Conservation (phyloP, 2,113 vertebrate genomes). For the Trochalopteron elliotii region DNA sequence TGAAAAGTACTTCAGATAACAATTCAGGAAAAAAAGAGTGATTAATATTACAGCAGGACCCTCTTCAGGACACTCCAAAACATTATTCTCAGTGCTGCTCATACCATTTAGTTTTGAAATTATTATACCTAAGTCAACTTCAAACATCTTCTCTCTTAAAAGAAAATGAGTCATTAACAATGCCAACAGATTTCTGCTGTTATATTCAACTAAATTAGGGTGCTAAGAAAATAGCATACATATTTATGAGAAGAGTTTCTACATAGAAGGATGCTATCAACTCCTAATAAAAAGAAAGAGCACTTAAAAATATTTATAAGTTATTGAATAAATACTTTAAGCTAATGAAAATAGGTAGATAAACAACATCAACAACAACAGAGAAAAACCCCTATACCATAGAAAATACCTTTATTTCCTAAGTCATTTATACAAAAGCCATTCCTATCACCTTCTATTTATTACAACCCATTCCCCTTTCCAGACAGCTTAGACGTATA, state of each 20-base stretch:
- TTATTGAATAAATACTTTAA: not conserved
- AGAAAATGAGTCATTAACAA: conserved; percentile 40
- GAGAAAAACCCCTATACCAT: not conserved
- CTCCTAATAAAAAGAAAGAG: not conserved
- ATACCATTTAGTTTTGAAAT: conserved; percentile 11
- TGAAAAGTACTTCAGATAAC: not conserved
- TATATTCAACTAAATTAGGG: not conserved
- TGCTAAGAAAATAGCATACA: not conserved
- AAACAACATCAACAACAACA: not conserved
- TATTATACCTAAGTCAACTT: conserved; percentile 1
- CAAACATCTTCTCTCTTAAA: conserved; percentile 14
- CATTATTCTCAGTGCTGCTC: not conserved
- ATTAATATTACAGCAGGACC: not conserved
- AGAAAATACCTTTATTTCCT: not conserved
- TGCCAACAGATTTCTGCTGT: not conserved
- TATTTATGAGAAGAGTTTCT: conserved; percentile 24
- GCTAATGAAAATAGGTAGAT: not conserved
- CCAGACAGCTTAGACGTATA: not conserved
- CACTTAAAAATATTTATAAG: not conserved
- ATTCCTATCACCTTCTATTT: not conserved
- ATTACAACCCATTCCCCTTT: not conserved
- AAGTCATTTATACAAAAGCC: not conserved
- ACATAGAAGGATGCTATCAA: not conserved
- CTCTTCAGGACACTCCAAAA: not conserved
- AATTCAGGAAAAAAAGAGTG: not conserved